Percentiles rank a stretch among this genome's conserved stretches.
Conservation (phyloP, 2,113 vertebrate species). For the Albula glossodonta region DNA sequence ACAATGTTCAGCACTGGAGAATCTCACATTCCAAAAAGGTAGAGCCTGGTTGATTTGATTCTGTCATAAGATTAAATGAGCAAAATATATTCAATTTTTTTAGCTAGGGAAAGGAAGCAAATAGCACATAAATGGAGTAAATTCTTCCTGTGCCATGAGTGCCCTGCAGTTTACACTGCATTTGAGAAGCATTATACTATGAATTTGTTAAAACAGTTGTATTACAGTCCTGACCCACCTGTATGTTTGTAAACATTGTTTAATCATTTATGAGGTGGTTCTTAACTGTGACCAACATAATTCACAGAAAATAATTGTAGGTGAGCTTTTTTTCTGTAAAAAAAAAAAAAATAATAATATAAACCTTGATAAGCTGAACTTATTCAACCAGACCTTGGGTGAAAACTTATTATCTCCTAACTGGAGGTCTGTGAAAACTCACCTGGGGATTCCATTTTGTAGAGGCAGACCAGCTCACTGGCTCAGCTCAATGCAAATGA, state of each 20-base stretch:
- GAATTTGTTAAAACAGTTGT: not conserved
- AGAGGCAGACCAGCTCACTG: not conserved
- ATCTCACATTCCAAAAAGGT: not conserved
- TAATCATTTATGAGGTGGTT: not conserved
- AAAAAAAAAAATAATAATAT: not conserved
- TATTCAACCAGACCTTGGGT: not conserved
- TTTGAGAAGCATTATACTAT: not conserved
- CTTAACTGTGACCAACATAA: not conserved
- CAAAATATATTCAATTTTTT: not conserved
- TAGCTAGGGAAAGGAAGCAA: not conserved
- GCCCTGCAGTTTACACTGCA: not conserved
- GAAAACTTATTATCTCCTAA: not conserved
- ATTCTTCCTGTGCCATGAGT: too few species aligned
- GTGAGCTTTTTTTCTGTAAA: not conserved
- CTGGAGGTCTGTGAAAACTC: not conserved
- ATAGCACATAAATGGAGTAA: not conserved
- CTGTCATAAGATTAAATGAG: not conserved
- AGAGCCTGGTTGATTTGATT: not conserved
- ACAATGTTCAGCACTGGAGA: constrained; percentile 21
- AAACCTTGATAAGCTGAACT: not conserved
- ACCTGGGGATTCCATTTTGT: not conserved
- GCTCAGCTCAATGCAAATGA: not conserved
- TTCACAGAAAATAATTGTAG: not conserved
- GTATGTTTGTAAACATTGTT: not conserved
- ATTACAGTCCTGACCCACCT: not conserved